Evolutionary conservation across 2,113 vertebrate genomes (phyloP).

Genomic region (Brachyhypopomus gauderio): DNA sequence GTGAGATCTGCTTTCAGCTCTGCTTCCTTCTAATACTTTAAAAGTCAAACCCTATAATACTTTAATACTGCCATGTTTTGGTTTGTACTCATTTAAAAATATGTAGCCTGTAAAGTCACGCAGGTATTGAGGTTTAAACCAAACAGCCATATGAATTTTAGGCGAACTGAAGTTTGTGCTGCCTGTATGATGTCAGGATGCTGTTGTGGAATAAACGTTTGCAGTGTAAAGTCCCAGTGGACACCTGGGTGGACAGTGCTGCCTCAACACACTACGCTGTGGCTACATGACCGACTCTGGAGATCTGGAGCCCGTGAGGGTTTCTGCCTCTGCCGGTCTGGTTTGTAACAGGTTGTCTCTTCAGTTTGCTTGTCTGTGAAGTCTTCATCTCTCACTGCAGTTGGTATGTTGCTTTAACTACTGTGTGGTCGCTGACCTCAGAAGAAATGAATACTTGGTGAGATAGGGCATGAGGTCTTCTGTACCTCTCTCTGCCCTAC

Average conservation of each 20-base stretch:
- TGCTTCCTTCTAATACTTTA: neutral
- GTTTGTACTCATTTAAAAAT: neutral
- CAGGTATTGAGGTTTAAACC: neutral
- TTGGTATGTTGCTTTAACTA: neutral
- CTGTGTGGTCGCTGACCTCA: neutral
- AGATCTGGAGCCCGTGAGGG: neutral
- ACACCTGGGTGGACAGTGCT: no score
- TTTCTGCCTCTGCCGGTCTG: neutral
- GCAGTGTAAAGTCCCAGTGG: no score
- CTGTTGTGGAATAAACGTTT: no score
- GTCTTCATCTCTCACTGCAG: neutral
- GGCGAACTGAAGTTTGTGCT: neutral
- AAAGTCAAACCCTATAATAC: no score
- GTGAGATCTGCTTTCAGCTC: conserved; percentile 36
- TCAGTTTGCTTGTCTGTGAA: neutral
- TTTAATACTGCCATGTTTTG: no score
- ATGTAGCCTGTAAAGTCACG: neutral
- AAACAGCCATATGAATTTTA: neutral
- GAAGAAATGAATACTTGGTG: neutral
- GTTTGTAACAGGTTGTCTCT: neutral
- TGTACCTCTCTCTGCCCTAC: neutral
- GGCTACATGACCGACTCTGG: neutral
- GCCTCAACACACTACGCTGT: no score
- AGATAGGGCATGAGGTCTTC: neutral
- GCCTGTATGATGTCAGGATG: no score